These are phyloP conservation scores for Synergus umbraculus DNA, from an alignment of 2,888 invertebrate species.

Conservation along the genomic window DNA sequence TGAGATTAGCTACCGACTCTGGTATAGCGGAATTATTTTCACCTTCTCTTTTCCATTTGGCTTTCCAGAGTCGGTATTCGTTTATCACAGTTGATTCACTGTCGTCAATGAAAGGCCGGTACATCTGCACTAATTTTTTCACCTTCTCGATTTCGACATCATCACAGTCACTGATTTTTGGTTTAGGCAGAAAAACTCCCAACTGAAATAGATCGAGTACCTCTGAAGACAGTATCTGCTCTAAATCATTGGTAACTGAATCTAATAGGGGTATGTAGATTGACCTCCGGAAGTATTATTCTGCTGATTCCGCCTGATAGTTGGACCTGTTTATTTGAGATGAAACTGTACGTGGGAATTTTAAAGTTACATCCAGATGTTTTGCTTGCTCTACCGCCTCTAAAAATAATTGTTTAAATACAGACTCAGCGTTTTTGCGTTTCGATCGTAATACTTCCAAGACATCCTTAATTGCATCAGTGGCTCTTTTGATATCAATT, in stretches of 20 bases:
- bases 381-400: slow-evolving; percentile 59
- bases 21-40: neutral
- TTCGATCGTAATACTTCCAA: slow-evolving; percentile 56
- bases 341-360: slow-evolving; percentile 56
- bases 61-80: slow-evolving; percentile 45
- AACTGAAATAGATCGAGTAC: slow-evolving; percentile 58
- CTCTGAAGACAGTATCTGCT: slow-evolving; percentile 56
- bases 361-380: slow-evolving; percentile 59
- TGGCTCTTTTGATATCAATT: slow-evolving; percentile 62
- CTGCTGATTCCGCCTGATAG: slow-evolving; percentile 28
- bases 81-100: no score
- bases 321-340: slow-evolving; percentile 53
- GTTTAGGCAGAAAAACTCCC: slow-evolving; percentile 55
- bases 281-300: slow-evolving; percentile 42
- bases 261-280: slow-evolving; percentile 65
- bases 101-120: no score
- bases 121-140: no score
- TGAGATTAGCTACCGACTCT: no score
- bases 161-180: no score
- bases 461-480: slow-evolving; percentile 60
- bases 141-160: no score
- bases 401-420: slow-evolving; percentile 58
- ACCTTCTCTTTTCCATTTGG: slow-evolving; percentile 40
- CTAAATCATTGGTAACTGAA: slow-evolving; percentile 57
- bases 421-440: slow-evolving; percentile 56